Percentiles rank a stretch among this genome's conserved stretches.
phyloP scores from a whole-genome alignment of 1,140 invertebrate genomes.

The Pseudobourletiella spinata region DNA sequence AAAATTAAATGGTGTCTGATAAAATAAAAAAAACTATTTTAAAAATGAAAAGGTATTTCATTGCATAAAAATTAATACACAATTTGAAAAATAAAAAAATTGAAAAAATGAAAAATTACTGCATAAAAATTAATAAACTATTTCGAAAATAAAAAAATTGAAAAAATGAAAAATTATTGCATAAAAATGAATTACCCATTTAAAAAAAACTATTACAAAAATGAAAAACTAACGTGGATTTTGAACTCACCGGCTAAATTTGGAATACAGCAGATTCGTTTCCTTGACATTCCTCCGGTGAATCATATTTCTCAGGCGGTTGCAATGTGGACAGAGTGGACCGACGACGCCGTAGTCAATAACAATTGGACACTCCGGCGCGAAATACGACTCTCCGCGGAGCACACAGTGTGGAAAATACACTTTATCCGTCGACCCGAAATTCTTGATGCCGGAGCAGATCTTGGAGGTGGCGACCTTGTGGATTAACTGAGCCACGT shows the following conservation, averaged over 20 bases:
- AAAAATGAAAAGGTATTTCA: too few species aligned
- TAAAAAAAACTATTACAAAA: too few species aligned
- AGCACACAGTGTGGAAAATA: constrained; percentile 17
- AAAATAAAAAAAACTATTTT: too few species aligned
- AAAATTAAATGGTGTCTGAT: too few species aligned
- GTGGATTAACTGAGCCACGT: constrained; percentile 14
- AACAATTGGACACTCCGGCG: constrained; percentile 20
- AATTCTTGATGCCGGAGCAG: constrained; percentile 20
- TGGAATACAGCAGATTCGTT: not conserved
- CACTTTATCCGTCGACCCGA: constrained; percentile 10
- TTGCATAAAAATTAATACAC: too few species aligned
- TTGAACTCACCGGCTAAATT: constrained; percentile 8
- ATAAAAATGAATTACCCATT: too few species aligned
- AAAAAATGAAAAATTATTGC: too few species aligned
- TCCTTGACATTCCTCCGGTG: constrained; percentile 3
- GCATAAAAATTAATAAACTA: too few species aligned
- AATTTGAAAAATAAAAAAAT: too few species aligned
- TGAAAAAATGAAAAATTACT: too few species aligned
- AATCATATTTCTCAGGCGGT: constrained; percentile 10
- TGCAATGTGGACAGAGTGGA: constrained; percentile 12
- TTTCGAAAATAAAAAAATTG: too few species aligned
- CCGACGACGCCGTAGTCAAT: constrained; percentile 14
- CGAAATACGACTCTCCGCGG: constrained; percentile 12
- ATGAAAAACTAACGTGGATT: too few species aligned
- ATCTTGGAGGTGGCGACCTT: constrained; percentile 15